Evolutionary conservation across 1,140 invertebrate species (phyloP).

Genomic region (Drosophila nebulosa): DNA sequence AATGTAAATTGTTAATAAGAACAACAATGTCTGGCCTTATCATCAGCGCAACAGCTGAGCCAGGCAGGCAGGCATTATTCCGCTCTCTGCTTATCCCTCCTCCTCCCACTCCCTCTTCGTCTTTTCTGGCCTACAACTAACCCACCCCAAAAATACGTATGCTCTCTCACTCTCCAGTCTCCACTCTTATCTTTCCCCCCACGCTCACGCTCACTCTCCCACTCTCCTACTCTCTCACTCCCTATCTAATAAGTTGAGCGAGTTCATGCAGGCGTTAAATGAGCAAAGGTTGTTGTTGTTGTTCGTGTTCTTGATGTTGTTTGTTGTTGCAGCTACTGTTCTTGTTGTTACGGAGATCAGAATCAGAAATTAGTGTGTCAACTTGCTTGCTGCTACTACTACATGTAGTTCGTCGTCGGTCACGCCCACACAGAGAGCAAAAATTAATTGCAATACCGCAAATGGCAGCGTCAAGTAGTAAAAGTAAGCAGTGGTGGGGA

Average conservation of each 20-base stretch:
- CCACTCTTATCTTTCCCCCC: too few relatives aligned
- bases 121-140: too few relatives aligned
- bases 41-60: constrained; percentile 7
- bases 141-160: too few relatives aligned
- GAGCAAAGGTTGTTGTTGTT: constrained; percentile 3
- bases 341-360: constrained; percentile 29
- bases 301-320: not conserved
- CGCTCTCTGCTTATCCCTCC: not conserved
- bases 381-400: constrained; percentile 24
- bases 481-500: constrained; percentile 64
- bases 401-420: not conserved
- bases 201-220: constrained; percentile 17
- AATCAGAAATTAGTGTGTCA: constrained; percentile 74
- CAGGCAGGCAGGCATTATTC: not conserved
- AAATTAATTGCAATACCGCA: constrained; percentile 78
- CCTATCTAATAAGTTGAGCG: constrained; percentile 7
- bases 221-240: constrained; percentile 3
- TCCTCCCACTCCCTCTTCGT: not conserved
- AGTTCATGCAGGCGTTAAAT: constrained; percentile 70
- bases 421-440: constrained; percentile 32
- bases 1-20: not conserved
- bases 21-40: not conserved
- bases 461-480: constrained; percentile 78
- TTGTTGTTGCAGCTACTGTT: not conserved
- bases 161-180: too few relatives aligned